phyloP scores from a whole-genome alignment of 2,888 invertebrate species.

The Syritta pipiens region DNA sequence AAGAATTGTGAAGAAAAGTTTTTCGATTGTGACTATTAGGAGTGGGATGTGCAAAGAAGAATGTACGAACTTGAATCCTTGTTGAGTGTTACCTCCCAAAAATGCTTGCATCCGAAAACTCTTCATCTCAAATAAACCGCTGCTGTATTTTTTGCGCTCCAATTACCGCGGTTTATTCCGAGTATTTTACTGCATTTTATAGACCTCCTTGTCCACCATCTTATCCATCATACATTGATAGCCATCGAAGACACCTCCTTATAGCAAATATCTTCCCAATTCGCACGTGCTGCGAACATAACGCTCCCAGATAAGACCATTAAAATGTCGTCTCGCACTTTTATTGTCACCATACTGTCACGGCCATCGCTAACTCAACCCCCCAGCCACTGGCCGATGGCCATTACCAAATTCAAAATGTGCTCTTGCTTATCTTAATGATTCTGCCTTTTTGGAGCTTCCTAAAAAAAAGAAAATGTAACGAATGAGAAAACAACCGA shows the following conservation, averaged over 20 bases:
- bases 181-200: conserved; percentile 6
- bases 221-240: not conserved
- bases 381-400: not conserved
- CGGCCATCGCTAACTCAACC: conserved; percentile 8
- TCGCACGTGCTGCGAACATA: conserved; percentile 26
- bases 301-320: conserved; percentile 16
- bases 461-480: conserved; percentile 6
- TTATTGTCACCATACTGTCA: conserved; percentile 14
- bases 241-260: not conserved
- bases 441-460: conserved; percentile 15
- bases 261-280: conserved; percentile 14
- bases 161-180: too few relatives aligned
- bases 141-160: too few relatives aligned
- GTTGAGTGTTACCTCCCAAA: too few relatives aligned
- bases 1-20: too few relatives aligned
- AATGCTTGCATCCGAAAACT: too few relatives aligned
- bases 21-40: too few relatives aligned
- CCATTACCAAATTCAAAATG: conserved; percentile 43
- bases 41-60: too few relatives aligned
- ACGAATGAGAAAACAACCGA: not conserved
- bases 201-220: not conserved
- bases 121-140: too few relatives aligned
- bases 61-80: too few relatives aligned
- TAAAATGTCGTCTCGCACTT: conserved; percentile 29
- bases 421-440: conserved; percentile 56